Conservation (phyloP, 2,113 vertebrate species). For the Grallaria varia region DNA sequence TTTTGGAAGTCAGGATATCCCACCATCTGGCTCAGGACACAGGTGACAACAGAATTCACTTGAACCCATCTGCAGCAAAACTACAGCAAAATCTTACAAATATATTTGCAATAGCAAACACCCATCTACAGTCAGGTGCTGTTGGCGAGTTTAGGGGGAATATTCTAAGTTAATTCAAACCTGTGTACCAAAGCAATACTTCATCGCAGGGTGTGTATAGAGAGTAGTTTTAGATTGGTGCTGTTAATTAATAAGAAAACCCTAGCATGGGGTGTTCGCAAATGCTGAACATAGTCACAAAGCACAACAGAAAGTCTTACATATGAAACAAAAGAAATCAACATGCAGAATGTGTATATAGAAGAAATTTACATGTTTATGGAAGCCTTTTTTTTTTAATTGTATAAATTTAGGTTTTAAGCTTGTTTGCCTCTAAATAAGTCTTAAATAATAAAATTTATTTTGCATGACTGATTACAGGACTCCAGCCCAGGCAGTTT, state of each 20-base stretch:
- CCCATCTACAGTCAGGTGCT: not conserved
- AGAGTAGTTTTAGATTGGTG: not conserved
- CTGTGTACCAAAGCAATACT: not conserved
- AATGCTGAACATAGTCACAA: not conserved
- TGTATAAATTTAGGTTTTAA: not conserved
- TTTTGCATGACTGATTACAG: constrained; percentile 28
- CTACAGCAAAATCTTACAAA: not conserved
- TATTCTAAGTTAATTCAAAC: not conserved
- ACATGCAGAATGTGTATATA: not conserved
- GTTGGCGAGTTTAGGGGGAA: not conserved
- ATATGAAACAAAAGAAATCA: constrained; percentile 13
- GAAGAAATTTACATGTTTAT: constrained; percentile 21
- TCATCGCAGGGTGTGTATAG: accelerated
- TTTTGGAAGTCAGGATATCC: accelerated
- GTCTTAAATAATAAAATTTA: constrained; percentile 36
- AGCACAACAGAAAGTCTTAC: not conserved
- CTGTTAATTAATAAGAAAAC: not conserved
- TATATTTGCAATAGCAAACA: not conserved
- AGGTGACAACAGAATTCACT: not conserved
- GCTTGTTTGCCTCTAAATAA: not conserved
- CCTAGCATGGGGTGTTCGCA: not conserved
- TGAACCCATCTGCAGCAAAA: not conserved
- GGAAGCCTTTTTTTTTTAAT: not conserved
- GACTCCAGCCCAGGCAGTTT: not conserved
- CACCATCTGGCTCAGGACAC: not conserved